Evolutionary conservation across 2,113 vertebrate species (phyloP).

Genomic region (Rhinopomastus cyanomelas): DNA sequence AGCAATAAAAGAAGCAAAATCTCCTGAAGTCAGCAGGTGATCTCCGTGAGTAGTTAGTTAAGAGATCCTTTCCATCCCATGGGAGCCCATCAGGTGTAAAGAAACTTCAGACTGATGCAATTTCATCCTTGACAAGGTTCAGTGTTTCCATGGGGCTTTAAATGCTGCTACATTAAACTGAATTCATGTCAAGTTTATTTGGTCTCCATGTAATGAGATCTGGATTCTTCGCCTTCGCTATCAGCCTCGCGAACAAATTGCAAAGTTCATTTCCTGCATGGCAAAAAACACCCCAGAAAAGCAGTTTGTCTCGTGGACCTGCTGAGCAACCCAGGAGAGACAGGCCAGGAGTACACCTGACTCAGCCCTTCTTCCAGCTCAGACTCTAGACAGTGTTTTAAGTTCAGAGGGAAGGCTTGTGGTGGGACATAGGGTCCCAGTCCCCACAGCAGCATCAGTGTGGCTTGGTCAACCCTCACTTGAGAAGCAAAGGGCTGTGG

Average conservation of each 20-base stretch:
- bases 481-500: not conserved
- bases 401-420: not conserved
- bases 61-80: not conserved
- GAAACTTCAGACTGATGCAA: not conserved
- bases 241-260: not conserved
- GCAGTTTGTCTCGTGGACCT: not conserved
- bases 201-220: not conserved
- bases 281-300: not conserved
- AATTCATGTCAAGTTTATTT: not conserved
- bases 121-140: not conserved
- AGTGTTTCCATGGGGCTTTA: not conserved
- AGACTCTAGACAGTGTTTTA: not conserved
- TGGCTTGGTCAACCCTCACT: accelerated
- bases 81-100: not conserved
- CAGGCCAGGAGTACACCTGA: not conserved
- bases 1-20: not conserved
- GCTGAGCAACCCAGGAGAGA: not conserved
- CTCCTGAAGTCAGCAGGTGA: not conserved
- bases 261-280: not conserved
- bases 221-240: not conserved
- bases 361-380: not conserved
- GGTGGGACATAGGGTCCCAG: not conserved
- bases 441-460: accelerated
- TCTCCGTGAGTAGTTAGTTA: not conserved
- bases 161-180: not conserved